Percentiles rank a stretch among this genome's conserved stretches.
phyloP scores from a whole-genome alignment of 2,888 invertebrate genomes.

The Cacoxenus indagator region DNA sequence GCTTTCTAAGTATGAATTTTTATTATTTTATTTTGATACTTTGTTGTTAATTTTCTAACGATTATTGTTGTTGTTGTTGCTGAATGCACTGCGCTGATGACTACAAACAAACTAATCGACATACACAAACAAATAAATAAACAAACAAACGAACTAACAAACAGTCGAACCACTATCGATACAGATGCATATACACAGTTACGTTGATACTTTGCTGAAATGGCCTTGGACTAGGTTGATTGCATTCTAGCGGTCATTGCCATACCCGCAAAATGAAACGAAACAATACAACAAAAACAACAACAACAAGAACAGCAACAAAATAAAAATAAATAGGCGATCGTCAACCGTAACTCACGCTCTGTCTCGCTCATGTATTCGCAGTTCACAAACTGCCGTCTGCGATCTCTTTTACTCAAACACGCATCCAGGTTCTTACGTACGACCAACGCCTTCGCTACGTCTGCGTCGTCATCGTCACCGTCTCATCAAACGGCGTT shows the following conservation, averaged over 20 bases:
- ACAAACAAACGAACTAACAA: constrained; percentile 25
- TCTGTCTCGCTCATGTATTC: constrained; percentile 19
- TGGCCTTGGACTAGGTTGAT: constrained; percentile 69
- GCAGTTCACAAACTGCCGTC: too few species aligned
- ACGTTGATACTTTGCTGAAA: constrained; percentile 38
- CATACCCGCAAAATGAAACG: constrained; percentile 37
- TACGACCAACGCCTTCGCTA: neutral
- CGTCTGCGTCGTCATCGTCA: neutral
- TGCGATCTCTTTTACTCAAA: constrained; percentile 4
- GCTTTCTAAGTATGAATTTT: too few species aligned
- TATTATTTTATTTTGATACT: constrained; percentile 30
- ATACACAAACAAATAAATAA: constrained; percentile 26
- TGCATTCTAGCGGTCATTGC: constrained; percentile 69
- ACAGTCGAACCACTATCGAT: neutral
- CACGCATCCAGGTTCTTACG: constrained; percentile 29
- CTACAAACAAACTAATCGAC: constrained; percentile 33
- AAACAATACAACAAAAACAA: constrained; percentile 36
- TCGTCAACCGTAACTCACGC: neutral
- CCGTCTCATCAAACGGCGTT: neutral
- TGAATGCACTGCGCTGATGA: constrained; percentile 35
- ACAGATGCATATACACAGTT: neutral
- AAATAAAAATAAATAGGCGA: neutral
- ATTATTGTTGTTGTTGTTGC: constrained; percentile 11
- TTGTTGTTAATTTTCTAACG: constrained; percentile 34
- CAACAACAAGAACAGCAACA: neutral